These are phyloP conservation scores for Andrena chrysosceles DNA, from an alignment of 2,888 invertebrate species.

Conservation along the genomic window DNA sequence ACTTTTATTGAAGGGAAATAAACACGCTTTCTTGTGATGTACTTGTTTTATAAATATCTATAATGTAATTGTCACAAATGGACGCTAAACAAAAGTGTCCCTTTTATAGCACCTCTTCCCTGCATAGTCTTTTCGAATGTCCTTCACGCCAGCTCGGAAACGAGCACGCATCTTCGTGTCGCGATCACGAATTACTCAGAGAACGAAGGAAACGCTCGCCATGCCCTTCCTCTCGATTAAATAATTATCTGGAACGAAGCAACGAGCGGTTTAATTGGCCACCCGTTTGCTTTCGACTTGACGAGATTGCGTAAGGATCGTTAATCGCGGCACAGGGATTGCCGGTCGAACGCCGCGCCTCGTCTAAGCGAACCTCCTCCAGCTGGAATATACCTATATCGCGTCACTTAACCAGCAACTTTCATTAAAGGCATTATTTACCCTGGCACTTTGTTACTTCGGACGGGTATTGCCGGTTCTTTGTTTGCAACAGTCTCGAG, in stretches of 20 bases:
- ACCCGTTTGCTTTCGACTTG: background rate
- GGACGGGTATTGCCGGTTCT: background rate
- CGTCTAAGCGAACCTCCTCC: background rate
- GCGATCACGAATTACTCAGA: background rate
- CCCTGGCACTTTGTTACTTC: slow-evolving; percentile 15
- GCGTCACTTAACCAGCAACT: slow-evolving; percentile 11
- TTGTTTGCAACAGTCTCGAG: slow-evolving; percentile 11
- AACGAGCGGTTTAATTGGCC: background rate
- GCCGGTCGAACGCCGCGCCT: background rate
- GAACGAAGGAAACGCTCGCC: background rate
- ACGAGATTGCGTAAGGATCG: background rate
- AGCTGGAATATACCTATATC: background rate
- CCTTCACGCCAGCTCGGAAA: background rate
- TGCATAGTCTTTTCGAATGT: background rate
- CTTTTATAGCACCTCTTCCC: too few relatives aligned
- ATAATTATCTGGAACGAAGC: background rate
- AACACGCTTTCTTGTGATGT: too few relatives aligned
- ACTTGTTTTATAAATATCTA: too few relatives aligned
- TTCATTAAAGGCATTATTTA: slow-evolving; percentile 36
- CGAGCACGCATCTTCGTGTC: background rate
- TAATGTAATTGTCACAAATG: too few relatives aligned
- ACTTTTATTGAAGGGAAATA: too few relatives aligned
- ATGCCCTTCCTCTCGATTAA: background rate
- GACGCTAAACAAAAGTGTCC: too few relatives aligned
- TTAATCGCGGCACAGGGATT: background rate